phyloP scores from a whole-genome alignment of 2,113 vertebrate species.

The Bujurquina vittata region DNA sequence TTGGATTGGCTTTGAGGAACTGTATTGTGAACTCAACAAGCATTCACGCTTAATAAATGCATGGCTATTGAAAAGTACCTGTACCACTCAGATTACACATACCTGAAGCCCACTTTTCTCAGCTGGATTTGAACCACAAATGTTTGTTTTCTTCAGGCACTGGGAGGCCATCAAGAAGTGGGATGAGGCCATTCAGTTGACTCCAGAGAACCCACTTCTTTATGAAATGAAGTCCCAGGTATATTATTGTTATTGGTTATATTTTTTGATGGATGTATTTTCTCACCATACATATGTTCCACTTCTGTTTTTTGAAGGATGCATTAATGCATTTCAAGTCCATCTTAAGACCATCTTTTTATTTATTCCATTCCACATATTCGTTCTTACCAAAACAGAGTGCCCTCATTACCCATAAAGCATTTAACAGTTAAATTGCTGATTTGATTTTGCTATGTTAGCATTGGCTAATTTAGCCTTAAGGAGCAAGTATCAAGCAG shows the following conservation, averaged over 20 bases:
- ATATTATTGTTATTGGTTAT: constrained; percentile 26
- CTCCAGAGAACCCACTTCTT: constrained; percentile 88
- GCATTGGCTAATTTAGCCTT: no score
- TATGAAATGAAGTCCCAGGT: constrained; percentile 99
- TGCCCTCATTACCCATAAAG: no score
- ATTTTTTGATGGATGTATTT: background rate
- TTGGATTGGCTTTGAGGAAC: constrained; percentile 2
- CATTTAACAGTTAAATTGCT: no score
- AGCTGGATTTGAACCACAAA: background rate
- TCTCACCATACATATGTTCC: background rate
- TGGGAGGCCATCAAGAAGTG: constrained; percentile 92
- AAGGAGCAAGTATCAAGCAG: no score
- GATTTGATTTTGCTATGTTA: no score
- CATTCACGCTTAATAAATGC: background rate
- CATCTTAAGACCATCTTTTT: no score
- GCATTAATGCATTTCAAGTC: no score
- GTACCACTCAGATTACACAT: background rate
- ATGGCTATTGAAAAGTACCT: background rate
- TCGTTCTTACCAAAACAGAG: no score
- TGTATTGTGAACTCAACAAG: background rate
- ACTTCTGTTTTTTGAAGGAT: no score
- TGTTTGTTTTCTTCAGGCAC: constrained; percentile 80
- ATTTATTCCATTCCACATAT: no score
- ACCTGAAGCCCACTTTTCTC: background rate
- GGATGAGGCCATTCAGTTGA: constrained; percentile 94